Percentiles rank a stretch among this genome's conserved stretches.
phyloP scores from a whole-genome alignment of 2,888 invertebrate genomes.

The Tridacna crocea region DNA sequence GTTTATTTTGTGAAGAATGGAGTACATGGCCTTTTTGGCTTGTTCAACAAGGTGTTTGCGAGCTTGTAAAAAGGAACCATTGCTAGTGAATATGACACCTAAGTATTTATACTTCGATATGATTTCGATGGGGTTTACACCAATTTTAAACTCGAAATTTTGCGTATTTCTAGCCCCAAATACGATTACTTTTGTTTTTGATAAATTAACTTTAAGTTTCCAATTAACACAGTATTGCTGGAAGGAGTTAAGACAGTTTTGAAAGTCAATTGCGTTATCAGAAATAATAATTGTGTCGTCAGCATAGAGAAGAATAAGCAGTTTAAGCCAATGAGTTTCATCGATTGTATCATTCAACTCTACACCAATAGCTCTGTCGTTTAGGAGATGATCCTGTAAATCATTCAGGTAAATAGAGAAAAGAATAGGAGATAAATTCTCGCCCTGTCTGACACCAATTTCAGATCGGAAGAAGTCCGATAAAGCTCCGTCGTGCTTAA shows the following conservation, averaged over 20 bases:
- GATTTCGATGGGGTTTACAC: not conserved
- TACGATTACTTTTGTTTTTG: slow-evolving; percentile 17
- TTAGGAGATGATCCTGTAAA: slow-evolving; percentile 7
- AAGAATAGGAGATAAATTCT: slow-evolving; percentile 35
- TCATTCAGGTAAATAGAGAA: slow-evolving; percentile 42
- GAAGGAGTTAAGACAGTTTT: slow-evolving; percentile 25
- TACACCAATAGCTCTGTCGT: not conserved
- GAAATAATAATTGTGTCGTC: slow-evolving; percentile 40
- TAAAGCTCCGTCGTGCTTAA: not conserved
- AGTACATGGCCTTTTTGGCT: slow-evolving; percentile 30
- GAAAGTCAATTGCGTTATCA: slow-evolving; percentile 9
- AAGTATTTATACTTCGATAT: slow-evolving; percentile 22
- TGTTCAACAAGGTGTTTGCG: slow-evolving; percentile 18
- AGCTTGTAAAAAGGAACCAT: not conserved
- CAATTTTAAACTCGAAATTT: slow-evolving; percentile 12
- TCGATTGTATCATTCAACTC: not conserved
- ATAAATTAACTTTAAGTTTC: slow-evolving; percentile 23
- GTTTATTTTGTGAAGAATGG: not conserved
- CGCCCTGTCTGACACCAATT: slow-evolving; percentile 39
- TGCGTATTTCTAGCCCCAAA: slow-evolving; percentile 24
- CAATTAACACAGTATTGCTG: slow-evolving; percentile 27
- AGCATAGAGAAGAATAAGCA: slow-evolving; percentile 18
- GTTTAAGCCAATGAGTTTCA: slow-evolving; percentile 15
- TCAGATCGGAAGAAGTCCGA: slow-evolving; percentile 24
- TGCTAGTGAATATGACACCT: slow-evolving; percentile 11